Percentiles rank a stretch among this genome's conserved stretches.
Evolutionary conservation across 1,140 invertebrate genomes (phyloP).

Genomic region (Diorhabda elongata): DNA sequence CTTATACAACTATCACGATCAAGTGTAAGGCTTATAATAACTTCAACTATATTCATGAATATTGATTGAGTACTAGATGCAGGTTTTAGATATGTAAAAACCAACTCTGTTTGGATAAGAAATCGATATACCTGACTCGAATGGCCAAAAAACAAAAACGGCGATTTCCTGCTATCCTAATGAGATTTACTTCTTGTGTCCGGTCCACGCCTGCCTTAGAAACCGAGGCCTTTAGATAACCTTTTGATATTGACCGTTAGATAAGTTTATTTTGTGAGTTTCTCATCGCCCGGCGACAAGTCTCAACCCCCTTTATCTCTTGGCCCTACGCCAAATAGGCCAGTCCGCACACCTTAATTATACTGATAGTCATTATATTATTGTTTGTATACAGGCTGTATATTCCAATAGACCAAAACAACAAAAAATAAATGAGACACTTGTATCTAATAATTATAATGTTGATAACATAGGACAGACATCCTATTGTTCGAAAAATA

Average conservation of each 20-base stretch:
- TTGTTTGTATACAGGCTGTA: neutral
- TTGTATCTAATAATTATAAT: no score
- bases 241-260: constrained; percentile 18
- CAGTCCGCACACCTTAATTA: constrained; percentile 6
- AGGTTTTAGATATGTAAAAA: no score
- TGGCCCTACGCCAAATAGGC: constrained; percentile 14
- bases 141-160: constrained; percentile 6
- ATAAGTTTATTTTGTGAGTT: constrained; percentile 19
- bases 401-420: no score
- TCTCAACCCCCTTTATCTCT: constrained; percentile 1
- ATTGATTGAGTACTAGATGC: no score
- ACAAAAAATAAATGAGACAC: no score
- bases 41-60: no score
- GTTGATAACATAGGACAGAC: no score
- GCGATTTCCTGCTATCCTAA: neutral
- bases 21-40: no score
- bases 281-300: constrained; percentile 13
- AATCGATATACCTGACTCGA: neutral
- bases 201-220: constrained; percentile 6
- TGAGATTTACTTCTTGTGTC: constrained; percentile 11
- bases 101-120: no score
- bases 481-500: no score
- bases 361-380: neutral
- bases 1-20: no score
- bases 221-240: constrained; percentile 15